Evolutionary conservation across 2,113 vertebrate species (phyloP), one percentile per base, ranked within the genome.

Genomic region (Lontra canadensis): DNA sequence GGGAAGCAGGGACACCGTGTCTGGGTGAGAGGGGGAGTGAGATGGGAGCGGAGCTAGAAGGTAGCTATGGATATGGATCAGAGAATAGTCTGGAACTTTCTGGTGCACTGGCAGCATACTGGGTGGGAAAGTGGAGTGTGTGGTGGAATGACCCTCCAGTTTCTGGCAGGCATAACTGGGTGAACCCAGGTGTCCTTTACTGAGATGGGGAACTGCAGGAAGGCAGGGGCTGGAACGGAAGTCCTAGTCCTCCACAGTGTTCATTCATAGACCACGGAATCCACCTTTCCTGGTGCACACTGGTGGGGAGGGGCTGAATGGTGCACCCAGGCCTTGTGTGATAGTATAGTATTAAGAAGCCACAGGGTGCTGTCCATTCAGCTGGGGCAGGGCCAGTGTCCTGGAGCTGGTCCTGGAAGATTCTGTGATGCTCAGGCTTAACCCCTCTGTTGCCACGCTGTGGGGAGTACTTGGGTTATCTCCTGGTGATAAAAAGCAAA

Each of bases 1-100:
- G 26, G 36, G 59, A 42, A 59, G 29, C 57, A 71, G 20, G n/a
- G n/a, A 71, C 20, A 71, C 20, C 1, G 10, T 36, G 10, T 4
- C 67, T 8, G 59, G 49, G 34, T 15, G 29, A 65, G n/a, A 7
- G 39, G 25, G 29, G 44, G 57, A n/a, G 12, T 61, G 26, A 26
- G 59, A 61, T 49, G 3, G 13, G 42, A 23, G 34, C 13, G 36
- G 21, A 79, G 26, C 31, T 44, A 20, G 10, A 21, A 21, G 44
- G 15, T 67, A 59, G 59, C 12, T 0, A 0, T 10, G 1, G 29
- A 78, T 0, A 6, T 61, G 25, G 4, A 26, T 26, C 4, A 26
- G 59, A 26, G 59, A 49, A 61, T 26, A 26, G 23, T 61, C 59
- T 61, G 12, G 59, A 61, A 26, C 25, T 1, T 81, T 34, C 15